Percentiles rank a stretch among this genome's conserved stretches.
Evolutionary conservation across 2,113 vertebrate species (phyloP).

Genomic region (Gila orcuttii): DNA sequence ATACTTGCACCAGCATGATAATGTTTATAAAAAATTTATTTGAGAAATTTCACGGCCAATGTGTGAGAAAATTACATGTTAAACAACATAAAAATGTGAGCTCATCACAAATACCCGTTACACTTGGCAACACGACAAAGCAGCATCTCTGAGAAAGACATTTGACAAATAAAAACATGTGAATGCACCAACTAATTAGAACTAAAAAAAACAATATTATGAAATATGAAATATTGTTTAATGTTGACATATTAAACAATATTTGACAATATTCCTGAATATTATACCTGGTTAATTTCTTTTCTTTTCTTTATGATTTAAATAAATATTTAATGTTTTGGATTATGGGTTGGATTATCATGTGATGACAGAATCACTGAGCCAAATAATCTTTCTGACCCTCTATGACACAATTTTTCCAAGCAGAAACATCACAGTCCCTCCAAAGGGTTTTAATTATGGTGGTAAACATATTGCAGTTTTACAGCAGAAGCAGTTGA

Average conservation of each 20-base stretch:
- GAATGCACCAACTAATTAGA: neutral
- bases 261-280: no score
- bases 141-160: neutral
- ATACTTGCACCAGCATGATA: neutral
- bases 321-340: no score
- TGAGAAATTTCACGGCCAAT: neutral
- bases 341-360: neutral
- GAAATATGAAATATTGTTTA: no score
- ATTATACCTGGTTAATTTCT: neutral
- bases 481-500: neutral
- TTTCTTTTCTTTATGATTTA: neutral
- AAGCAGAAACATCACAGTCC: neutral
- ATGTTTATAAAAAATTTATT: neutral
- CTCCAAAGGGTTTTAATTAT: conserved; percentile 4
- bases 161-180: neutral
- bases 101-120: no score
- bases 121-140: neutral
- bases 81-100: no score
- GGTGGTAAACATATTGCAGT: neutral
- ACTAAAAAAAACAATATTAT: neutral
- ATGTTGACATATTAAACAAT: no score
- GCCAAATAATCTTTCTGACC: neutral
- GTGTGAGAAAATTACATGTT: neutral
- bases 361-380: neutral
- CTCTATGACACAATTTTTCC: neutral